Evolutionary conservation across 2,113 vertebrate species (phyloP).

Genomic region (Macquaria australasica): DNA sequence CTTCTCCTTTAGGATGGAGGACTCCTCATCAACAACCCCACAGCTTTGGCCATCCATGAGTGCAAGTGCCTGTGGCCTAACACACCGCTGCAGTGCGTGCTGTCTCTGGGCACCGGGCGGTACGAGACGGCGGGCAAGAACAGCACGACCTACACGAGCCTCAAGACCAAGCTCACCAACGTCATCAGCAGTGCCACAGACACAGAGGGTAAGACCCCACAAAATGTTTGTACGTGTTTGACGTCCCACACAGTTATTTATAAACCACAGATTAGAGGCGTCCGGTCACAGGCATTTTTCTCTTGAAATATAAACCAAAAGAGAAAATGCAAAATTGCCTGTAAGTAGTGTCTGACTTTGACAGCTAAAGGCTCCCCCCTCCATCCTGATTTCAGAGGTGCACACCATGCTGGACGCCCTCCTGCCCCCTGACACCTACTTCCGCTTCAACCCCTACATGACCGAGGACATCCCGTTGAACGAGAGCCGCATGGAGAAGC

Average conservation of each 20-base stretch:
- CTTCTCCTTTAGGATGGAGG: conserved; percentile 90
- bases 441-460: conserved; percentile 96
- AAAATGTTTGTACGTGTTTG: neutral
- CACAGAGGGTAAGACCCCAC: conserved; percentile 88
- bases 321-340: neutral
- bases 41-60: conserved; percentile 94
- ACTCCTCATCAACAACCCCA: conserved; percentile 96
- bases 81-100: conserved; percentile 91
- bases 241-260: conserved; percentile 10
- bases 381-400: conserved; percentile 87
- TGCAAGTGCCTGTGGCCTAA: conserved; percentile 96
- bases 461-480: conserved; percentile 94
- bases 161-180: conserved; percentile 93
- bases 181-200: conserved; percentile 98
- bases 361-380: neutral
- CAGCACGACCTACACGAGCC: conserved; percentile 89
- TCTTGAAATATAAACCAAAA: neutral
- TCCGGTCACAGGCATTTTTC: neutral
- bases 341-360: neutral
- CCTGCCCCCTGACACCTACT: conserved; percentile 92
- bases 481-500: conserved; percentile 92
- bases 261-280: conserved; percentile 7
- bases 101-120: conserved; percentile 94
- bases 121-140: conserved; percentile 86
- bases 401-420: conserved; percentile 96